These are phyloP conservation scores for Acomys russatus DNA, from an alignment of 2,797 vertebrate species.

Conservation along the genomic window DNA sequence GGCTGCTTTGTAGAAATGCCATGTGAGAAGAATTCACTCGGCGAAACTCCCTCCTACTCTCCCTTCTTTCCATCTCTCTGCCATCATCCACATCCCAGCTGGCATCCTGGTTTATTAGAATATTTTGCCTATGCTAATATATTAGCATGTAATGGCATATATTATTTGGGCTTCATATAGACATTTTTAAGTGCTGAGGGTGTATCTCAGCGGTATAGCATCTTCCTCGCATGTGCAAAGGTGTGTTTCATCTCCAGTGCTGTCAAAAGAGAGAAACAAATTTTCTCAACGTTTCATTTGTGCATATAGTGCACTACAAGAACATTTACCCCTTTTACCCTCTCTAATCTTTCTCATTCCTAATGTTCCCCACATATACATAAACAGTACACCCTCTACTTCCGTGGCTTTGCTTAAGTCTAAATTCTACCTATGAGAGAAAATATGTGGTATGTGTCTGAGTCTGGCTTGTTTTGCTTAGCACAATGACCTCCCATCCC, in stretches of 20 bases:
- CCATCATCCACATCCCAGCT: background rate
- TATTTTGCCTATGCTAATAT: background rate
- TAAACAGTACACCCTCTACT: background rate
- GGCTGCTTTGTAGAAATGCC: background rate
- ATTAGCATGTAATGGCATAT: background rate
- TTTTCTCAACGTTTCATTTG: no score
- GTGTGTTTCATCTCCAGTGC: background rate
- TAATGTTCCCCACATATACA: no score
- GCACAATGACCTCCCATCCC: no score
- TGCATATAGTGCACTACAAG: background rate
- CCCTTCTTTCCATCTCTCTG: background rate
- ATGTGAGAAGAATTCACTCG: background rate
- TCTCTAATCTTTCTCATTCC: background rate
- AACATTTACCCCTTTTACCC: background rate
- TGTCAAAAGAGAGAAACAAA: background rate
- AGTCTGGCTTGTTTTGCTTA: background rate
- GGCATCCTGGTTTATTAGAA: background rate
- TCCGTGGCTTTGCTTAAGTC: background rate
- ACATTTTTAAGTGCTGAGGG: background rate
- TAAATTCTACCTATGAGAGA: background rate
- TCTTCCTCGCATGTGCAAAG: background rate
- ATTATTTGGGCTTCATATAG: background rate
- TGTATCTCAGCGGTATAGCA: background rate
- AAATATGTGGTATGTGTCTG: background rate
- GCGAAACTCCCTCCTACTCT: background rate